phyloP scores from a whole-genome alignment of 1,140 invertebrate genomes.

The Neodiprion pinetum region DNA sequence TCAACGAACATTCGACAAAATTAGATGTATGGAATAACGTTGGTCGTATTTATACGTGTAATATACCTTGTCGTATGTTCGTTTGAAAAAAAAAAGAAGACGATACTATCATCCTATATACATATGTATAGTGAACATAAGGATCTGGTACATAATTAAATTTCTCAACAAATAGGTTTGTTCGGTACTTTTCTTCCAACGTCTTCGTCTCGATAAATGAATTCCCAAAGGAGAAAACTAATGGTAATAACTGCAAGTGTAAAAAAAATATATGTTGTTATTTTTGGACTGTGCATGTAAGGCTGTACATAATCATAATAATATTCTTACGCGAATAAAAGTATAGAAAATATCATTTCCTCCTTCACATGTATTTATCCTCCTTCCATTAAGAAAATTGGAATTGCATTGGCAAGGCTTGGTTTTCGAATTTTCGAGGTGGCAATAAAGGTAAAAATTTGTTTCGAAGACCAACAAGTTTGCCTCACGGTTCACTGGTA shows the following conservation, averaged over 20 bases:
- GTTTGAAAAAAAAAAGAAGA: not conserved
- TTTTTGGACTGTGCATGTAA: not conserved
- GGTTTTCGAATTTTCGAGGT: too few relatives aligned
- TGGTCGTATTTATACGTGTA: not conserved
- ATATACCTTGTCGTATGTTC: not conserved
- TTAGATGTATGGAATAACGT: not conserved
- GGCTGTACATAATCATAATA: conserved; percentile 6
- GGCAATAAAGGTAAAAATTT: too few relatives aligned
- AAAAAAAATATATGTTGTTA: not conserved
- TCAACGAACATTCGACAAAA: not conserved
- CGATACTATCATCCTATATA: not conserved
- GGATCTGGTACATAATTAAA: not conserved
- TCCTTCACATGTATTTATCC: too few relatives aligned
- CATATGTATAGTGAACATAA: not conserved
- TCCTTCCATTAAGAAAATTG: too few relatives aligned
- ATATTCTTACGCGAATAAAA: not conserved
- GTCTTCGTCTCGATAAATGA: too few relatives aligned
- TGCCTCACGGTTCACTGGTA: too few relatives aligned
- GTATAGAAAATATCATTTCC: too few relatives aligned
- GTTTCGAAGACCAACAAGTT: too few relatives aligned
- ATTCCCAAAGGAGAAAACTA: too few relatives aligned
- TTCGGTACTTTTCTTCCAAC: not conserved
- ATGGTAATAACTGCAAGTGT: not conserved
- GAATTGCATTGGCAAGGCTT: too few relatives aligned
- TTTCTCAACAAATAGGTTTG: not conserved